Evolutionary conservation across 2,888 invertebrate genomes (phyloP).

Genomic region (Rhaphigaster nebulosa): DNA sequence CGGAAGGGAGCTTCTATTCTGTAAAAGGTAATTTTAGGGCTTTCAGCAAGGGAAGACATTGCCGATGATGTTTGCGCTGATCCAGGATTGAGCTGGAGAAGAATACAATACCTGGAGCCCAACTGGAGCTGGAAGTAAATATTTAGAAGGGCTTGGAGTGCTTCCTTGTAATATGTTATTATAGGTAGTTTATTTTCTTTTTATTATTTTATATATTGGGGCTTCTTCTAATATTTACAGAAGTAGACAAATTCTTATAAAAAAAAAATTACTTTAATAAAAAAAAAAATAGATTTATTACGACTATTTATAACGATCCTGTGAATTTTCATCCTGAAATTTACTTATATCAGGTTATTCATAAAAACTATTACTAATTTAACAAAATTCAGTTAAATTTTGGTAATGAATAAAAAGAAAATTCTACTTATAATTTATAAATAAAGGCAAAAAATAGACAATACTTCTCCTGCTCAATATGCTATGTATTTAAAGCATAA

Average conservation of each 20-base stretch:
- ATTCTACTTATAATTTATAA: too few species aligned
- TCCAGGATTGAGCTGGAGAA: conserved; percentile 47
- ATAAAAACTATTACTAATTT: too few species aligned
- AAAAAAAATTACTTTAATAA: not conserved
- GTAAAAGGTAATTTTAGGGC: conserved; percentile 48
- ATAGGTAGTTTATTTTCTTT: not conserved
- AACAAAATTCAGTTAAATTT: too few species aligned
- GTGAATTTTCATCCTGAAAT: too few species aligned
- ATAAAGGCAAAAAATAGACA: too few species aligned
- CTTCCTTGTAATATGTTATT: conserved; percentile 26
- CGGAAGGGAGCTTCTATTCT: conserved; percentile 32
- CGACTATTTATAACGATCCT: too few species aligned
- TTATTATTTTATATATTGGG: not conserved
- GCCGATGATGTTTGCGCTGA: conserved; percentile 51
- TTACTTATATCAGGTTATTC: too few species aligned
- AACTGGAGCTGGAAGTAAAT: conserved; percentile 45
- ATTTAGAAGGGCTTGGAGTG: conserved; percentile 51
- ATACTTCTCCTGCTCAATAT: too few species aligned
- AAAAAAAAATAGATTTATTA: too few species aligned
- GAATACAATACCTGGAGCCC: conserved; percentile 50
- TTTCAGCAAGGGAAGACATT: conserved; percentile 48
- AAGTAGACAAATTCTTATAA: not conserved
- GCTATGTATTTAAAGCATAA: too few species aligned
- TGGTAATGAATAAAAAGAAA: too few species aligned
- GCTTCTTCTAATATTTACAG: not conserved